Conservation (phyloP, 2,888 invertebrate genomes). For the Synergus gifuensis region DNA sequence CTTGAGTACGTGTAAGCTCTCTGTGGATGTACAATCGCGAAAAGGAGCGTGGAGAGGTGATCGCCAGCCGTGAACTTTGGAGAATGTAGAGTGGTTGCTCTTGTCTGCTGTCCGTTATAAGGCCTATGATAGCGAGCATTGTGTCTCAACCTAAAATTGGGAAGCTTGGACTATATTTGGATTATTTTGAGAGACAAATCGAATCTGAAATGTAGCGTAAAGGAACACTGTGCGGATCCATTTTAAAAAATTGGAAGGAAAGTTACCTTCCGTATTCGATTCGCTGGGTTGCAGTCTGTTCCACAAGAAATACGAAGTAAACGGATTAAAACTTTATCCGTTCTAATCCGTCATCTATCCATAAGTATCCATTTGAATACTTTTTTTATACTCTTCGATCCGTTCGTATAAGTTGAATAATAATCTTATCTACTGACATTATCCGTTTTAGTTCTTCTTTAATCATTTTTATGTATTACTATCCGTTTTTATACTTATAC, state of each 20-base stretch:
- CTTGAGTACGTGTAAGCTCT: conserved; percentile 35
- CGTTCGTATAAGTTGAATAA: no score
- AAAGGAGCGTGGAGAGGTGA: conserved; percentile 27
- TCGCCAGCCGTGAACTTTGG: conserved; percentile 32
- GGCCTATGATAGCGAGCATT: conserved; percentile 12
- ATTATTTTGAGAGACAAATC: neutral
- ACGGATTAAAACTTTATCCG: no score
- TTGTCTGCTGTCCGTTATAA: conserved; percentile 8
- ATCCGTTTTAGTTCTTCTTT: no score
- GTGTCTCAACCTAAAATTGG: neutral
- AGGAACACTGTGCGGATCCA: neutral
- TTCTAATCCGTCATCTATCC: no score
- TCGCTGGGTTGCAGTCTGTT: no score
- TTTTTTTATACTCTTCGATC: no score
- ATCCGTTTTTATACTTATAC: no score
- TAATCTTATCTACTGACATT: no score
- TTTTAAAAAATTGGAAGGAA: neutral
- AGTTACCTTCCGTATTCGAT: neutral
- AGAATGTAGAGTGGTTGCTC: conserved; percentile 28
- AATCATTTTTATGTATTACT: no score
- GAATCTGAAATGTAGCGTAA: neutral
- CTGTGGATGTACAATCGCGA: conserved; percentile 33
- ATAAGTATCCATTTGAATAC: no score
- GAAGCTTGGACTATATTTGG: neutral
- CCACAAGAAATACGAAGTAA: no score